Percentiles rank a stretch among this genome's conserved stretches.
Evolutionary conservation across 1,140 invertebrate genomes (phyloP).

Genomic region (Aphelinus atriplicis): DNA sequence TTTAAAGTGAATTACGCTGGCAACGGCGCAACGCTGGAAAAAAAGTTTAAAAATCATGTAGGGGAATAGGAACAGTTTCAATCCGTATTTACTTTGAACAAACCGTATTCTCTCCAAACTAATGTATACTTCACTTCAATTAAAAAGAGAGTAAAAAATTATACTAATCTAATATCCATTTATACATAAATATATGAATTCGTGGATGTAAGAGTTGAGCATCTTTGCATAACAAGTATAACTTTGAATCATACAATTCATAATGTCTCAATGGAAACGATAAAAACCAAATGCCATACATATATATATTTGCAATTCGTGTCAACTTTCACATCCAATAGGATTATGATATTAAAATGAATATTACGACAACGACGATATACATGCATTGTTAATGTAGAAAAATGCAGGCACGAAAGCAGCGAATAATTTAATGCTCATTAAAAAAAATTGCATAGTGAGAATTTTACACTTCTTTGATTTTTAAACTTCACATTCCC

Average conservation of each 20-base stretch:
- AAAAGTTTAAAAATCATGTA: too few relatives aligned
- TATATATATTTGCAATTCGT: slow-evolving; percentile 3
- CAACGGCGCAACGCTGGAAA: too few relatives aligned
- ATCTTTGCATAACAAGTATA: not conserved
- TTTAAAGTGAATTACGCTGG: too few relatives aligned
- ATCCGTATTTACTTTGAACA: too few relatives aligned
- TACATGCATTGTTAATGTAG: slow-evolving; percentile 44
- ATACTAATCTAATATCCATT: not conserved
- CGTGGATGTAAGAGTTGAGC: not conserved
- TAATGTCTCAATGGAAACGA: too few relatives aligned
- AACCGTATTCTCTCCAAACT: too few relatives aligned
- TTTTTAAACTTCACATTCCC: too few relatives aligned
- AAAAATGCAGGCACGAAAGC: slow-evolving; percentile 39
- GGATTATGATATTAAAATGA: slow-evolving; percentile 11
- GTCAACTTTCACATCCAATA: slow-evolving; percentile 10
- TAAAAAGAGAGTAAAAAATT: not conserved
- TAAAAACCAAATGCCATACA: too few relatives aligned
- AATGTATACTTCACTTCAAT: too few relatives aligned
- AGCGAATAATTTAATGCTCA: slow-evolving; percentile 26
- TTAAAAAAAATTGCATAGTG: not conserved
- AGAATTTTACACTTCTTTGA: slow-evolving; percentile 19
- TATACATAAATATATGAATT: not conserved
- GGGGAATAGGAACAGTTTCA: too few relatives aligned
- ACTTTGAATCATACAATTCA: too few relatives aligned
- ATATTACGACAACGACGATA: slow-evolving; percentile 39